These are phyloP conservation scores for Diprion similis DNA, from an alignment of 1,140 invertebrate genomes.

Conservation along the genomic window DNA sequence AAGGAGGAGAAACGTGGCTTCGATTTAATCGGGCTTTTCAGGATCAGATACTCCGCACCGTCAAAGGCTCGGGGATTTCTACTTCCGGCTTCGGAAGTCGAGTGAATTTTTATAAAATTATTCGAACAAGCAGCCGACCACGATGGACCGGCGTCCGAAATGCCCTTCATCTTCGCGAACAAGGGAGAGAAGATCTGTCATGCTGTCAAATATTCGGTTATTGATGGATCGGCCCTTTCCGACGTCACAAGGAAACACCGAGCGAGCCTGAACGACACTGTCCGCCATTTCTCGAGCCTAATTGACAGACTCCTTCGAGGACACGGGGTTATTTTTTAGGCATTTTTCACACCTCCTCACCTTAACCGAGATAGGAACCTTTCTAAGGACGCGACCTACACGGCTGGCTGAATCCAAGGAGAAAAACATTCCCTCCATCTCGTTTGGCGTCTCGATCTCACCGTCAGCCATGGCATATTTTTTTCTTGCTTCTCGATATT, in stretches of 20 bases:
- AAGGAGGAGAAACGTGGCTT: no score
- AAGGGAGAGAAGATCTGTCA: background rate
- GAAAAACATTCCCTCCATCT: no score
- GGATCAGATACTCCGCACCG: background rate
- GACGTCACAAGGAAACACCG: background rate
- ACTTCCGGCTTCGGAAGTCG: background rate
- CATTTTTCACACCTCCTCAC: background rate
- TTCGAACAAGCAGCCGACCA: background rate
- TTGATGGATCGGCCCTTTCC: background rate
- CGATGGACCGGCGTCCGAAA: background rate
- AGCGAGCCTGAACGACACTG: background rate
- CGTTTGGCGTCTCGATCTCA: no score
- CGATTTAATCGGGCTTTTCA: background rate
- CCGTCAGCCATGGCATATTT: no score
- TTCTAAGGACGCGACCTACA: no score
- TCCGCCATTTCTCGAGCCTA: background rate
- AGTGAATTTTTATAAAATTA: constrained; percentile 4
- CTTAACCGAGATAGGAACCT: no score
- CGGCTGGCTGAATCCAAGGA: no score
- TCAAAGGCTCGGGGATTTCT: background rate
- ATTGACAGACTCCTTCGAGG: constrained; percentile 4
- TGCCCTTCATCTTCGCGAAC: background rate
- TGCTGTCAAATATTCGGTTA: constrained; percentile 3
- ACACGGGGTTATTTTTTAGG: background rate
- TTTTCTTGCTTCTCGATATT: no score